A percentile compares a stretch with the other conserved stretches of the same genome.
Conservation (phyloP, 2,888 invertebrate species). For the Bellardia pandia region DNA sequence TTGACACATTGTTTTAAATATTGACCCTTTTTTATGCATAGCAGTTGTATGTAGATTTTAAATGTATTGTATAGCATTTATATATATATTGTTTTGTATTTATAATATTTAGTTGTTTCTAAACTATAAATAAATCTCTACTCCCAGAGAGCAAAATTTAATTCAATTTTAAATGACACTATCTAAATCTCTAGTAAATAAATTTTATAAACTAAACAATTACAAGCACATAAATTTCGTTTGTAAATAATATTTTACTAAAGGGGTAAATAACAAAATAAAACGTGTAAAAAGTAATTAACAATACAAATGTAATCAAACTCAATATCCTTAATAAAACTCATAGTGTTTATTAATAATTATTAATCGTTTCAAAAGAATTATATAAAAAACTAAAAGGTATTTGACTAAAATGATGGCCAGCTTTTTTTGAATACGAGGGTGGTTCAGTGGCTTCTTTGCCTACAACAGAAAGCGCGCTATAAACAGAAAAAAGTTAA, state of each 20-base stretch:
- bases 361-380: too few species aligned
- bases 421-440: too few species aligned
- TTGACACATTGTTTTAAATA: slow-evolving; percentile 64
- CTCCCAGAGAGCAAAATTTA: slow-evolving; percentile 50
- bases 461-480: too few species aligned
- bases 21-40: slow-evolving; percentile 45
- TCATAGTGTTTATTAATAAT: too few species aligned
- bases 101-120: slow-evolving; percentile 53
- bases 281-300: background rate
- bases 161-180: slow-evolving; percentile 71
- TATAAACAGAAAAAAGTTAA: too few species aligned
- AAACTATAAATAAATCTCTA: slow-evolving; percentile 62
- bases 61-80: slow-evolving; percentile 50
- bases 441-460: too few species aligned
- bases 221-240: slow-evolving; percentile 30
- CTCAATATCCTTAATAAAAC: background rate
- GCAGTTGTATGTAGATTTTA: background rate
- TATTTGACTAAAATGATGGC: too few species aligned
- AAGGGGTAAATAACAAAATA: background rate
- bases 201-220: slow-evolving; percentile 51
- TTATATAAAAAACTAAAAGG: too few species aligned
- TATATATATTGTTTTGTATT: slow-evolving; percentile 35
- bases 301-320: background rate
- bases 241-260: slow-evolving; percentile 11
- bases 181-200: slow-evolving; percentile 46